Percentiles rank a stretch among this genome's conserved stretches.
These are phyloP conservation scores for Brachyrhaphis roseni DNA, from an alignment of 2,797 vertebrate genomes.

Conservation along the genomic window DNA sequence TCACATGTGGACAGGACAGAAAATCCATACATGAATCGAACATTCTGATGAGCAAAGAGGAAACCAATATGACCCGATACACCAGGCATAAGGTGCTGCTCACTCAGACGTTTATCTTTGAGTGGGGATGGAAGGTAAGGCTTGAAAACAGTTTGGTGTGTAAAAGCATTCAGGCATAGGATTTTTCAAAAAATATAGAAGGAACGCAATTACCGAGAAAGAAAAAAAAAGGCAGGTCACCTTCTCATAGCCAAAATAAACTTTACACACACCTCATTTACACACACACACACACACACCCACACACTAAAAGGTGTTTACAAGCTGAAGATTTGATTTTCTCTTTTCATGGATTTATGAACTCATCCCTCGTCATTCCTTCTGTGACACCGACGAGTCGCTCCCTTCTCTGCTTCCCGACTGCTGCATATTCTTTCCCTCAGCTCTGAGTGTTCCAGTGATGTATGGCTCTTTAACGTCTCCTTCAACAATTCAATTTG, in stretches of 20 bases:
- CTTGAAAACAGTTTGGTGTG: background rate
- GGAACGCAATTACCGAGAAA: conserved; percentile 30
- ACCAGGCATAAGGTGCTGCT: conserved; percentile 45
- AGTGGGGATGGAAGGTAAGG: conserved; percentile 26
- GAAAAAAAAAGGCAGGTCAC: conserved; percentile 60
- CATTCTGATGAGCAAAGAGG: conserved; percentile 55
- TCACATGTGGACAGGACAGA: conserved; percentile 66
- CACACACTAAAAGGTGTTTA: conserved; percentile 51
- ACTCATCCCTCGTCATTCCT: conserved; percentile 54
- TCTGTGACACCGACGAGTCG: conserved; percentile 45
- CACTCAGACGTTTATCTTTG: conserved; percentile 21
- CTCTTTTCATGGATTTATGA: conserved; percentile 67
- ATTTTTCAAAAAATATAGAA: background rate
- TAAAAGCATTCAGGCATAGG: background rate
- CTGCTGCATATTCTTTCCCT: conserved; percentile 56
- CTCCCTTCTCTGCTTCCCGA: conserved; percentile 42
- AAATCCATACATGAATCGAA: conserved; percentile 73
- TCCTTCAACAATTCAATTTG: conserved; percentile 80
- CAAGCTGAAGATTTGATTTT: conserved; percentile 75
- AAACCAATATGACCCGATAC: conserved; percentile 56
- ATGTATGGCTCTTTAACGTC: conserved; percentile 77
- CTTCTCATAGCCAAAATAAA: conserved; percentile 57
- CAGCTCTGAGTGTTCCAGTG: conserved; percentile 63
- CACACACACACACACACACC: conserved; percentile 1
- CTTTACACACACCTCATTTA: conserved; percentile 32